phyloP scores from a whole-genome alignment of 2,113 vertebrate species.

The Onychostoma macrolepis region DNA sequence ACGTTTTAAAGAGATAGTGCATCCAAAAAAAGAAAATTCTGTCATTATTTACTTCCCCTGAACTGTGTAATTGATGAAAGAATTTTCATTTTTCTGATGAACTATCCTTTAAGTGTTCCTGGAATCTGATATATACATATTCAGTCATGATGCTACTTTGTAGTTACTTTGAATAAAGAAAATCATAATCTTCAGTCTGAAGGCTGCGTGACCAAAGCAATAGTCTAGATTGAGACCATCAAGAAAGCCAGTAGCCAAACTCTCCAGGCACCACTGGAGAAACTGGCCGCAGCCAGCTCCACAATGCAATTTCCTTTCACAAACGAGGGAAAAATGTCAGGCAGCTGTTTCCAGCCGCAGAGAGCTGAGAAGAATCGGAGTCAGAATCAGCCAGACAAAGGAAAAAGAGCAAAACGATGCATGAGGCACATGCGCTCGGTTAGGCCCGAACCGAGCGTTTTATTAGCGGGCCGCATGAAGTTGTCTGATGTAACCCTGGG shows the following conservation, averaged over 20 bases:
- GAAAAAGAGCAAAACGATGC: conserved; percentile 50
- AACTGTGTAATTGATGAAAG: background rate
- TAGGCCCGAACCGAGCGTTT: conserved; percentile 63
- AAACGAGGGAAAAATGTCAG: conserved; percentile 61
- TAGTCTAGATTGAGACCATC: conserved; percentile 22
- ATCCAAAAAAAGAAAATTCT: background rate
- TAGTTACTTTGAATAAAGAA: conserved; percentile 24
- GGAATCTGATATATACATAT: background rate
- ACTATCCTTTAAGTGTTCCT: background rate
- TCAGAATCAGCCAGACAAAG: conserved; percentile 58
- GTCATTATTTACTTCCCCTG: background rate
- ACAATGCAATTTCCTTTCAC: conserved; percentile 64
- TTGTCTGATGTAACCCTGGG: conserved; percentile 64
- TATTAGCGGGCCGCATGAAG: conserved; percentile 67
- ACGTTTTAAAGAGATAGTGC: background rate
- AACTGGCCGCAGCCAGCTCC: conserved; percentile 58
- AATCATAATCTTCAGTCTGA: background rate
- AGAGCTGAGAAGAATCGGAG: conserved; percentile 51
- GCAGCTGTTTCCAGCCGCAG: conserved; percentile 68
- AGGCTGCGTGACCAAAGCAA: background rate
- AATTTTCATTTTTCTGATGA: background rate
- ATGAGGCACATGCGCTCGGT: conserved; percentile 69
- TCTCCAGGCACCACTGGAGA: conserved; percentile 56
- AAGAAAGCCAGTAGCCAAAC: conserved; percentile 47
- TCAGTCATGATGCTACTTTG: background rate